Base-by-base conservation (phyloP, 1,140 invertebrate species). In the Ostrea edulis region DNA sequence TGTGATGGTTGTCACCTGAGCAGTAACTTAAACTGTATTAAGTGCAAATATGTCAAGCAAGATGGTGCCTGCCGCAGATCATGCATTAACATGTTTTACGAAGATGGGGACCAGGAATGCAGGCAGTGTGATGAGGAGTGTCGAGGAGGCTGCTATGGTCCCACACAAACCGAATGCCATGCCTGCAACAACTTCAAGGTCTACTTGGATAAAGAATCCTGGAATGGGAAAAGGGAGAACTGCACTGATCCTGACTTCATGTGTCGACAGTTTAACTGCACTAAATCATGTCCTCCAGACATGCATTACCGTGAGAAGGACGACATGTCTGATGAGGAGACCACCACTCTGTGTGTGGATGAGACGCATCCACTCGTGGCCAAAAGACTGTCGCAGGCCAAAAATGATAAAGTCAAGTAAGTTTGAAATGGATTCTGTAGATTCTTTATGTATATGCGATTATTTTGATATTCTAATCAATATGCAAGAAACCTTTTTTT, bases 101-200 rank as follows among this genome's bases (percentile, higher is more conserved):
- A 68, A 8, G 84, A 92, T 81, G 51, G 14, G 2, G 90, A 53
- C 12, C 91, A 90, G 77, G 55, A 51, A 9, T 94, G 93, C 87
- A 22, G 87, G 2, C 22, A 71, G 17, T 94, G 93, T 88, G 82
- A 93, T 81, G 97, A 98, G 82, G 97, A 98, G 93, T 99, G 98
- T 94, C 97, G 97, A 0, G 93, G 95, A 0, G 97, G 97, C 0
- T 99, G 98, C 93, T 96, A 94, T 0, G 98, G 98, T 0, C 97
- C 97, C 0, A 96, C 96, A 0, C 95, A 96, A 0, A 96, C 96
- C 58, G 96, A 99, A 90, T 99, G 98, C 93, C 93, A 96, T 8
- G 96, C 97, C 87, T 99, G 98, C 92, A 96, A 97, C 90, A 98
- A 98, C 93, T 97, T 97, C 84, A 98, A 98, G 94, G 96, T 99